Evolutionary conservation across 1,140 invertebrate genomes (phyloP).

Genomic region (Trachymyrmex cornetzi): DNA sequence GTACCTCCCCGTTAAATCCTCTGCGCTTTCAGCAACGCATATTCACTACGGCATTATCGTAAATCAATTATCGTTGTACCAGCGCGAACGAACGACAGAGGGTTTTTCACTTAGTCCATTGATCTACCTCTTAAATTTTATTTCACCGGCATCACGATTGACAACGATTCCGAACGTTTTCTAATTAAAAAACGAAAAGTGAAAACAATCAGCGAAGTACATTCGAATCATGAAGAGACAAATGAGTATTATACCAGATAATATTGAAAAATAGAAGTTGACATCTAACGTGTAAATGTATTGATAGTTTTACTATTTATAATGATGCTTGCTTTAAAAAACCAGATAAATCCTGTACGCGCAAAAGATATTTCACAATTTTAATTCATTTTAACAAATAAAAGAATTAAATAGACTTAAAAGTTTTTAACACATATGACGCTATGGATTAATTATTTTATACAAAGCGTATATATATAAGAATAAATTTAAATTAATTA

Average conservation of each 20-base stretch:
- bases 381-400: constrained; percentile 4
- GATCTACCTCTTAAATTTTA: constrained; percentile 34
- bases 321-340: neutral
- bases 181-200: constrained; percentile 30
- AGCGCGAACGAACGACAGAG: neutral
- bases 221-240: neutral
- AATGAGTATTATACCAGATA: neutral
- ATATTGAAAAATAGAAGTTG: neutral
- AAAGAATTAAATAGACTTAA: neutral
- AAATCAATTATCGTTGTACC: constrained; percentile 53
- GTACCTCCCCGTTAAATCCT: neutral
- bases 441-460: neutral
- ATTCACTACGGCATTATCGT: constrained; percentile 27
- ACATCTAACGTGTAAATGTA: neutral
- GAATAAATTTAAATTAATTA: constrained; percentile 16
- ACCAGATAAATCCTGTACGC: neutral
- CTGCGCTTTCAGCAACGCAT: constrained; percentile 10
- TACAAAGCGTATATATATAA: neutral
- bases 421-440: neutral
- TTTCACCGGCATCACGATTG: constrained; percentile 7
- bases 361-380: neutral
- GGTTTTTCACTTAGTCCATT: constrained; percentile 27
- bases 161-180: neutral
- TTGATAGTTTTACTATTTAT: neutral
- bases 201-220: neutral